A percentile compares a stretch with the other conserved stretches of the same genome.
Evolutionary conservation across 2,113 vertebrate genomes (phyloP).

Genomic region (Phyllostomus discolor): DNA sequence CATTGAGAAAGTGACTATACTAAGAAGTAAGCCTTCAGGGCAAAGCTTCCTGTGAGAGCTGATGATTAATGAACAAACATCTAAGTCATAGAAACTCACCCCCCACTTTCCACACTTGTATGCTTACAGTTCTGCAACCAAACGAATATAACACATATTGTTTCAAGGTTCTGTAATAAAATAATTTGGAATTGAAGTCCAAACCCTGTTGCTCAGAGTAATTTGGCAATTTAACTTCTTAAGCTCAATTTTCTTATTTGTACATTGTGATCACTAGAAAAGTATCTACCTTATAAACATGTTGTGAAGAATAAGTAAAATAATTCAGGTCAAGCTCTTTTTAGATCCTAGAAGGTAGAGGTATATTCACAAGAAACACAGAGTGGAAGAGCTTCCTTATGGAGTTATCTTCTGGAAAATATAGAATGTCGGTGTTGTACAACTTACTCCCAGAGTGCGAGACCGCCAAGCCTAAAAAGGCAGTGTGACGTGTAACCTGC

Average conservation of each 20-base stretch:
- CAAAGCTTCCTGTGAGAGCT: neutral
- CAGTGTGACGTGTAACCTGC: neutral
- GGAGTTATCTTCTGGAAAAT: neutral
- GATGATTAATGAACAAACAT: neutral
- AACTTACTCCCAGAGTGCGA: neutral
- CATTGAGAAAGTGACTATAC: neutral
- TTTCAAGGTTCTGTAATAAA: neutral
- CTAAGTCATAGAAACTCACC: neutral
- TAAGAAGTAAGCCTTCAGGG: neutral
- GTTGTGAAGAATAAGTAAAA: neutral
- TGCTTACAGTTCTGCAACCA: neutral
- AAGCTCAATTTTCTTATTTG: neutral
- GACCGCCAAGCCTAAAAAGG: neutral
- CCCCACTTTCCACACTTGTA: neutral
- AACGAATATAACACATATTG: neutral
- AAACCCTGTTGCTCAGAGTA: neutral
- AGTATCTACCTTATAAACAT: neutral
- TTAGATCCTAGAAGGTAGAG: neutral
- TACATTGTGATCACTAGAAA: neutral
- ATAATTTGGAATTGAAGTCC: neutral
- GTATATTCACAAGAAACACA: neutral
- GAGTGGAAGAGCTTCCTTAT: neutral
- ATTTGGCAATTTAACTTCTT: neutral
- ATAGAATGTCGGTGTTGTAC: neutral
- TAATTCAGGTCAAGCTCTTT: neutral